phyloP scores from a whole-genome alignment of 2,888 invertebrate genomes.

The Baronia brevicornis region DNA sequence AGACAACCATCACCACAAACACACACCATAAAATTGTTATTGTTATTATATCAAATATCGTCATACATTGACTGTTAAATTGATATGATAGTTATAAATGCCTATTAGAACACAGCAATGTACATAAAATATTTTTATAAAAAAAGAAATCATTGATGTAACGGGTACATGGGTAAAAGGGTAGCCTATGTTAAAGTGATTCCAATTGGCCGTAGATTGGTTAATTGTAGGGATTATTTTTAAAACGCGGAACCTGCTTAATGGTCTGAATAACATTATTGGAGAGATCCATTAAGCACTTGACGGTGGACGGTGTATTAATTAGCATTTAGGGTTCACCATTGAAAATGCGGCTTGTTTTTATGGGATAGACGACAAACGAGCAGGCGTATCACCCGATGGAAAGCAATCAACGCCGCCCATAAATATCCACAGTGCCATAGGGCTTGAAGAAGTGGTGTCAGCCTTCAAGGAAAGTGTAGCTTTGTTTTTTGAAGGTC shows the following conservation, averaged over 20 bases:
- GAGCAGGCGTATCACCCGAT: too few species aligned
- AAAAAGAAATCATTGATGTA: background rate
- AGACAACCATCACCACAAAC: background rate
- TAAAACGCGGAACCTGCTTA: slow-evolving; percentile 34
- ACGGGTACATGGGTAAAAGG: slow-evolving; percentile 5
- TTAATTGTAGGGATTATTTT: slow-evolving; percentile 55
- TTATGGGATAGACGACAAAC: too few species aligned
- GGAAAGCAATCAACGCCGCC: too few species aligned
- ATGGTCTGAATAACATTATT: slow-evolving; percentile 14
- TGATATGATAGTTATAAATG: too few species aligned
- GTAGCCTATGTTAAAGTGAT: slow-evolving; percentile 36
- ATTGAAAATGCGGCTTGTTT: too few species aligned
- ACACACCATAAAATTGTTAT: background rate
- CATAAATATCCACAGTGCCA: too few species aligned
- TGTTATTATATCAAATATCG: background rate
- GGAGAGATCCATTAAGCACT: too few species aligned
- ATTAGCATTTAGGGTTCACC: too few species aligned
- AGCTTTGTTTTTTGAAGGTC: too few species aligned
- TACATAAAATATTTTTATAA: background rate
- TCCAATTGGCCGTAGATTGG: slow-evolving; percentile 36
- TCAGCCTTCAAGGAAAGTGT: too few species aligned
- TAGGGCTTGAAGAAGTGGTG: too few species aligned
- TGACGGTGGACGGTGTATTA: too few species aligned
- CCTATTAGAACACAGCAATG: background rate
- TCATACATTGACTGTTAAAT: slow-evolving; percentile 3